phyloP scores from a whole-genome alignment of 37 sponge, comb jelly and placozoan species.

The Beroe forskalii region DNA sequence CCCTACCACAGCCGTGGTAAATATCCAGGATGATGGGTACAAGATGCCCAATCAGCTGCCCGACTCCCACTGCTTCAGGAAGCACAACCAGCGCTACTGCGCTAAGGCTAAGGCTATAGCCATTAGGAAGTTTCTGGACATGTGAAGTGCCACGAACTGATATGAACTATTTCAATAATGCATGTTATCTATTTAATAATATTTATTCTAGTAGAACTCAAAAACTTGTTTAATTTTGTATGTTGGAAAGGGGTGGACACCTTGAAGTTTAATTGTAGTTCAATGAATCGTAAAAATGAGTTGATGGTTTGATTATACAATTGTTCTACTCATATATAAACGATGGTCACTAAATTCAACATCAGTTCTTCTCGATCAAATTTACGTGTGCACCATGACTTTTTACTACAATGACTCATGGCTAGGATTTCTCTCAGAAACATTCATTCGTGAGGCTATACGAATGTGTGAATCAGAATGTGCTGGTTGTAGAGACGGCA shows the following conservation, averaged over 20 bases:
- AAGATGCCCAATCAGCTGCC: not conserved
- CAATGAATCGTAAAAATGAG: too few relatives aligned
- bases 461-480: not conserved
- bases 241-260: too few relatives aligned
- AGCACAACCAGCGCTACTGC: not conserved
- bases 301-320: too few relatives aligned
- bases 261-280: too few relatives aligned
- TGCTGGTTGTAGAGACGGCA: not conserved
- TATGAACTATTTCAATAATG: too few relatives aligned
- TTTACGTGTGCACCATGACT: slow-evolving; percentile 4
- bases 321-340: too few relatives aligned
- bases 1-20: not conserved
- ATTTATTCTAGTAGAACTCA: too few relatives aligned
- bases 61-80: not conserved
- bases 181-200: too few relatives aligned
- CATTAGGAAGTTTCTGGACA: not conserved
- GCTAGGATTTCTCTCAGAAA: slow-evolving; percentile 4
- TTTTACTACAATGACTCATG: slow-evolving; percentile 13
- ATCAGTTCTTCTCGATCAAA: too few relatives aligned
- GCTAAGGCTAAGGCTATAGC: not conserved
- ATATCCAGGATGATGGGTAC: not conserved
- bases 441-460: not conserved
- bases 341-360: too few relatives aligned
- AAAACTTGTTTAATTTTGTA: too few relatives aligned
- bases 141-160: too few relatives aligned